Evolutionary conservation across 2,888 invertebrate genomes (phyloP).

Genomic region (Brachypterus glaber): DNA sequence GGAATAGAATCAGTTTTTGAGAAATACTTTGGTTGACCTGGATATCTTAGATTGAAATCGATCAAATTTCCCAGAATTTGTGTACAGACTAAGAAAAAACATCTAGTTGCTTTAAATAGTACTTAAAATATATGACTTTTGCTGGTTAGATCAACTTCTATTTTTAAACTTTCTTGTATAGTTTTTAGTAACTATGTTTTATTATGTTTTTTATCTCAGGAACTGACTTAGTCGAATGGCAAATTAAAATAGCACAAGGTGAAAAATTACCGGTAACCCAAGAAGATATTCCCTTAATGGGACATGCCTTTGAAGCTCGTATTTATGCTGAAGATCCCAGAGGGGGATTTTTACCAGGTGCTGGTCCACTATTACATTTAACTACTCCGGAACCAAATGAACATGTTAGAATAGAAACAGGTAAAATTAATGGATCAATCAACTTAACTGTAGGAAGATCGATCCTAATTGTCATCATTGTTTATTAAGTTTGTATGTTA

Average conservation of each 20-base stretch:
- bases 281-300: conserved; percentile 62
- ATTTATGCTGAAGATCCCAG: conserved; percentile 89
- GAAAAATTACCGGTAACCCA: conserved; percentile 76
- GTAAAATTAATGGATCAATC: no score
- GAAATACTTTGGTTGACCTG: no score
- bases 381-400: conserved; percentile 55
- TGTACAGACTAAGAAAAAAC: no score
- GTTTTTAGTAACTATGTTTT: conserved; percentile 5
- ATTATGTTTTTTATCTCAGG: conserved; percentile 36
- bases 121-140: neutral
- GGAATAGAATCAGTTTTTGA: no score
- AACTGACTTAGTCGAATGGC: conserved; percentile 97
- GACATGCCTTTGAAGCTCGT: conserved; percentile 93
- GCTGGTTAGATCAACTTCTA: neutral
- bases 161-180: no score
- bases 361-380: conserved; percentile 73
- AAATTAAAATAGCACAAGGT: conserved; percentile 81
- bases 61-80: no score
- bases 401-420: conserved; percentile 79
- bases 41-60: no score
- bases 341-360: conserved; percentile 86
- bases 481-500: no score
- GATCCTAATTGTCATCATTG: no score
- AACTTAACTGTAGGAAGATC: no score
- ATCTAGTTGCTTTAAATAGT: no score